Evolutionary conservation across 2,888 invertebrate genomes (phyloP), one percentile per base, ranked within the genome.

Genomic region (Microctonus brassicae): DNA sequence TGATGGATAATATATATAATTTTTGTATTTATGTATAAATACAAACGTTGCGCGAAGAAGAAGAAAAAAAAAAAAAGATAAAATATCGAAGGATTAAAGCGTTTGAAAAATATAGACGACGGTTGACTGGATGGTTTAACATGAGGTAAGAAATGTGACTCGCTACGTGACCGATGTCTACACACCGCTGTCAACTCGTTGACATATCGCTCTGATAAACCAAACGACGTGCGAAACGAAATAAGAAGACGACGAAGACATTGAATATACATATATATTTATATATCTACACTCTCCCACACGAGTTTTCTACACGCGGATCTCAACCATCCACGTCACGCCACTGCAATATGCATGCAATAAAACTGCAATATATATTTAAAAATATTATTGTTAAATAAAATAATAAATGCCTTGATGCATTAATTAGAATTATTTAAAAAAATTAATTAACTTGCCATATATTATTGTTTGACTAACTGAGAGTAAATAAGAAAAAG

Each of bases 121-220:
- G 17, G 55, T 24, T 26, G n/a, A 26, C 4, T 26, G 26, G 22
- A 55, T 26, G 26, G 34, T 53, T 34, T 39, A 73, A 69, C 66
- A 73, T 47, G 62, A 81, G 82, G 83, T 85, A 84, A 85, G 81
- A 84, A 85, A 86, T 85, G 83, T 76, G 79, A 79, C 77, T 77
- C 78, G 79, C 77, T 73, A 77, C 72, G 79, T 86, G 85, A 85
- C 83, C 82, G 84, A 86, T 86, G 83, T 82, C 82, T 85, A 85
- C 83, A 84, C 79, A 71, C 75, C 72, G 73, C 80, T 81, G 83
- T 84, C 85, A 83, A 53, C 79, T 80, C 78, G 77, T 80, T 83
- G 86, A 86, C 85, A 85, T 86, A 86, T 86, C 81, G 84, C 80
- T 82, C 85, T 85, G 85, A 86, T 86, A 86, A 86, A 85, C 80